These are phyloP conservation scores for Drosophila arawakana DNA, from an alignment of 1,140 invertebrate species.

Conservation along the genomic window DNA sequence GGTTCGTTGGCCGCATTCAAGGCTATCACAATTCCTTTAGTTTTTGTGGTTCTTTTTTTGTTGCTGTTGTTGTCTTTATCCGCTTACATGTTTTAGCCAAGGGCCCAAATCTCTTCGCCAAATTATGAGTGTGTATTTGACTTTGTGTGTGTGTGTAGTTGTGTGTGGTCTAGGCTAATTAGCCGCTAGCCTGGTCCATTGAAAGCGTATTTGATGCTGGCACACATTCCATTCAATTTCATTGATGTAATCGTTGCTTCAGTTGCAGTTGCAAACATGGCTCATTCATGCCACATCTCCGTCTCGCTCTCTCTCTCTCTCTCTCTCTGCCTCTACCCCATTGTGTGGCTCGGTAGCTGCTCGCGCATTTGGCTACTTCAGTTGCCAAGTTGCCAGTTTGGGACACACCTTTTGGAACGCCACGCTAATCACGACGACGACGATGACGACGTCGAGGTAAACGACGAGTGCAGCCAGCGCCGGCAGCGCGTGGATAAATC, in stretches of 20 bases:
- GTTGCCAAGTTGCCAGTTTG: conserved; percentile 74
- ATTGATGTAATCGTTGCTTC: conserved; percentile 68
- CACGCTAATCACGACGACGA: conserved; percentile 73
- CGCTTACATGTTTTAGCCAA: conserved; percentile 50
- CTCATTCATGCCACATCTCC: conserved; percentile 61
- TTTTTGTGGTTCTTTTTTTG: conserved; percentile 14
- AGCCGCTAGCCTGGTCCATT: conserved; percentile 58
- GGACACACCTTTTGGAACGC: conserved; percentile 78
- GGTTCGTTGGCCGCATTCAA: conserved; percentile 54
- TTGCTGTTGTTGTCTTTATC: conserved; percentile 37
- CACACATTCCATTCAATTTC: conserved; percentile 72
- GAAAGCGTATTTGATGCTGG: conserved; percentile 68
- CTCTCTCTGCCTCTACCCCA: conserved; percentile 23
- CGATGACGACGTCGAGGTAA: too few species aligned
- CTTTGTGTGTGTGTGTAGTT: conserved; percentile 6
- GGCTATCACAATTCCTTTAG: conserved; percentile 21
- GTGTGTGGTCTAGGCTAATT: conserved; percentile 73
- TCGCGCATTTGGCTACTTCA: conserved; percentile 75
- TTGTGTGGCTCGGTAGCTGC: conserved; percentile 45
- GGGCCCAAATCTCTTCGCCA: conserved; percentile 40
- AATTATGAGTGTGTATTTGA: conserved; percentile 14
- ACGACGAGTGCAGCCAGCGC: conserved; percentile 15
- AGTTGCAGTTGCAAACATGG: conserved; percentile 8
- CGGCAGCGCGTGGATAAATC: conserved; percentile 79
- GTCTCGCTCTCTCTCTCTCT: conserved; percentile 8